phyloP scores from a whole-genome alignment of 2,797 vertebrate genomes.

The Cephalopachus bancanus region DNA sequence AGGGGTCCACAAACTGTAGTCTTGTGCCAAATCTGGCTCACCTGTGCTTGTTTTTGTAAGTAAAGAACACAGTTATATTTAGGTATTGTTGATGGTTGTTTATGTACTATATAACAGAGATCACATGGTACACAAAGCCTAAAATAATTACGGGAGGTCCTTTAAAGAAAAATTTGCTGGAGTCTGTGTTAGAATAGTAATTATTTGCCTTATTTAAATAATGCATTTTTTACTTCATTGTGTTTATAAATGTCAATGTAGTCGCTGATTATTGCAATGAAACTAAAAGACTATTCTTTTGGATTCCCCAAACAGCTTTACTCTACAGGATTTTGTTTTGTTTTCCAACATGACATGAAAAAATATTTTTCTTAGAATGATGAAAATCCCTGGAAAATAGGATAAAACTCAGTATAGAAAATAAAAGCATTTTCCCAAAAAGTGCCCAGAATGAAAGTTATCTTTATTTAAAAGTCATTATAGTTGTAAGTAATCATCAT shows the following conservation, averaged over 20 bases:
- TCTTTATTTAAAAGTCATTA: slow-evolving; percentile 65
- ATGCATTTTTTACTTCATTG: background rate
- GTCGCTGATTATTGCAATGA: background rate
- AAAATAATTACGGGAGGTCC: background rate
- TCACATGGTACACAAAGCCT: background rate
- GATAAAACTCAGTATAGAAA: background rate
- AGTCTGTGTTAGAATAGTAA: background rate
- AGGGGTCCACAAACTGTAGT: background rate
- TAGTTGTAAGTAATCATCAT: slow-evolving; percentile 65
- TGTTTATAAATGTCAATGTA: slow-evolving; percentile 21
- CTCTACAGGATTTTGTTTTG: background rate
- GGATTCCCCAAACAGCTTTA: background rate
- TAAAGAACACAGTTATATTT: background rate
- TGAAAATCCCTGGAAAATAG: background rate
- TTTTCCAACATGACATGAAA: background rate
- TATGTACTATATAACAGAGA: background rate
- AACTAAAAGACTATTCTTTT: background rate
- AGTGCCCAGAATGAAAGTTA: background rate
- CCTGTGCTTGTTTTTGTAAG: background rate
- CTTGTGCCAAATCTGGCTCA: background rate
- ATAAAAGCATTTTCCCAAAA: slow-evolving; percentile 54
- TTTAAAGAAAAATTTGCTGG: background rate
- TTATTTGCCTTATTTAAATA: background rate
- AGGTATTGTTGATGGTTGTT: background rate
- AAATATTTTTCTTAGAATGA: background rate